These are phyloP conservation scores for Phrynosoma platyrhinos DNA, from an alignment of 2,113 vertebrate genomes.

Conservation along the genomic window DNA sequence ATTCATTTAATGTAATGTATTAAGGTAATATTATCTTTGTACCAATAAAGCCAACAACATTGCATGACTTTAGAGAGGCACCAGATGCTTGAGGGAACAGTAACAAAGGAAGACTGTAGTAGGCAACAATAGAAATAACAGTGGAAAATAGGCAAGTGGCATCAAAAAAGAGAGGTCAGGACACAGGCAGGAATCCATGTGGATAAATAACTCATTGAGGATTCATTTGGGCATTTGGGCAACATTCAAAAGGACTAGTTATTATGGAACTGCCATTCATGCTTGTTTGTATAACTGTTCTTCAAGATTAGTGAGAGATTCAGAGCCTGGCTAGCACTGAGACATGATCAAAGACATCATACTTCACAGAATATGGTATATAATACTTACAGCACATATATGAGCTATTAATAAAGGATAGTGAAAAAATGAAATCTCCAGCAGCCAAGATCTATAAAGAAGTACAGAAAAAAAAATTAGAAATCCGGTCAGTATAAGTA, in stretches of 20 bases:
- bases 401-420: background rate
- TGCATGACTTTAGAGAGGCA: conserved; percentile 42
- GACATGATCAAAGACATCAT: conserved; percentile 8
- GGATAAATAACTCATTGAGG: conserved; percentile 26
- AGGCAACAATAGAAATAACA: conserved; percentile 12
- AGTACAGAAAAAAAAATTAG: background rate
- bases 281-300: background rate
- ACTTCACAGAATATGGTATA: background rate
- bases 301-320: background rate
- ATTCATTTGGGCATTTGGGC: conserved; percentile 10
- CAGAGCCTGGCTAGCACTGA: rapidly evolving
- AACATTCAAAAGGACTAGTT: background rate
- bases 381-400: background rate
- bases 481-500: background rate
- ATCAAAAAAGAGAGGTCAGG: background rate
- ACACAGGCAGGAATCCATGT: conserved; percentile 26
- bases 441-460: background rate
- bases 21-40: conserved; percentile 26
- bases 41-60: conserved; percentile 27
- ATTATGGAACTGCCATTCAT: background rate
- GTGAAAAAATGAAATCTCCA: background rate
- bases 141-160: conserved; percentile 22
- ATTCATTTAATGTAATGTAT: conserved; percentile 46
- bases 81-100: background rate
- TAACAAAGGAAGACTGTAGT: background rate